phyloP scores from a whole-genome alignment of 2,113 vertebrate species.

The Pitta sordida region DNA sequence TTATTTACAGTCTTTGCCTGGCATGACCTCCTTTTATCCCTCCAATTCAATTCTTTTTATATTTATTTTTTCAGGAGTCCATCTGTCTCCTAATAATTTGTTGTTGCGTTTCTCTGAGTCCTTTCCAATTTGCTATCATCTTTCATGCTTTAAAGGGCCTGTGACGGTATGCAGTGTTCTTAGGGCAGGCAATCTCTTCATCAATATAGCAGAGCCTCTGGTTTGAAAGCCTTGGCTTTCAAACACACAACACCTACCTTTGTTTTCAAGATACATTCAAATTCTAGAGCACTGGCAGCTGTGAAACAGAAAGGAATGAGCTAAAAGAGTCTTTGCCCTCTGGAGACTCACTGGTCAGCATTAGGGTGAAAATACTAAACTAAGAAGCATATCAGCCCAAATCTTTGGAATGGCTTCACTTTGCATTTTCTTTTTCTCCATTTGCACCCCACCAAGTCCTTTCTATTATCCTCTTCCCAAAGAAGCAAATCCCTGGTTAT shows the following conservation, averaged over 20 bases:
- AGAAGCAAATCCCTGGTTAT: not conserved
- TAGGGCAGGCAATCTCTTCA: not conserved
- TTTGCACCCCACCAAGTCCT: not conserved
- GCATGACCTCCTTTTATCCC: not conserved
- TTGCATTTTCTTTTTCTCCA: not conserved
- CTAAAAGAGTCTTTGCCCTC: not conserved
- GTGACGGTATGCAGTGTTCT: not conserved
- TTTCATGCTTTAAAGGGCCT: not conserved
- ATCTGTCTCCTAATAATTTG: conserved; percentile 35
- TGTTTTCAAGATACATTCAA: not conserved
- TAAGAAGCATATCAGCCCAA: not conserved
- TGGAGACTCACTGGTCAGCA: not conserved
- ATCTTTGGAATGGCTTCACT: not conserved
- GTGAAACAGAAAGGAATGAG: not conserved
- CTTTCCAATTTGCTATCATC: conserved; percentile 6
- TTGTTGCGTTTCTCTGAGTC: not conserved
- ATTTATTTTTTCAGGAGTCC: not conserved
- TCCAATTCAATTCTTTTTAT: not conserved
- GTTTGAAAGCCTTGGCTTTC: not conserved
- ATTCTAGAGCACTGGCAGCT: not conserved
- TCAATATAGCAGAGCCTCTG: not conserved
- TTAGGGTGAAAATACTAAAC: accelerated
- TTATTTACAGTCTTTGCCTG: conserved; percentile 29
- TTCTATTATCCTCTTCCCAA: not conserved
- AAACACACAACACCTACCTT: not conserved